A percentile compares a stretch with the other conserved stretches of the same genome.
Conservation (phyloP, 2,888 invertebrate genomes). For the Drosophila ustulata region DNA sequence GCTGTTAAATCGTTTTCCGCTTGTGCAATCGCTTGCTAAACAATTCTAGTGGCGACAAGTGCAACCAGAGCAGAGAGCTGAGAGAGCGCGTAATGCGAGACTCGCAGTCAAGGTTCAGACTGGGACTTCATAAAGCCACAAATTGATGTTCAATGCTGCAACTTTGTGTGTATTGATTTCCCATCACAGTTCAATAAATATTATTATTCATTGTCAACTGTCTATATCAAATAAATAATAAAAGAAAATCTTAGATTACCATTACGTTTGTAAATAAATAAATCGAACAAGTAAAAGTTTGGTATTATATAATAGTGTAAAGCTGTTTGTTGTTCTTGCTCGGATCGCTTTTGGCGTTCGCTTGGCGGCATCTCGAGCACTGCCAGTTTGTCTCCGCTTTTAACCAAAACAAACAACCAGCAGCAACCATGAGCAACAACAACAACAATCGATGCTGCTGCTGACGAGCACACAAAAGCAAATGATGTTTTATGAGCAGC, state of each 20-base stretch:
- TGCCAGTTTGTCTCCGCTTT: constrained; percentile 77
- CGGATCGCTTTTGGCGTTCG: constrained; percentile 40
- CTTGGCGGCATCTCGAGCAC: constrained; percentile 54
- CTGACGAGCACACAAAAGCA: constrained; percentile 67
- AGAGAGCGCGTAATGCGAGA: constrained; percentile 53
- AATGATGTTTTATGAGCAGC: constrained; percentile 81
- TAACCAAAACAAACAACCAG: constrained; percentile 64
- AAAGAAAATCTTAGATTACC: no score
- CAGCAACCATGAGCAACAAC: constrained; percentile 15
- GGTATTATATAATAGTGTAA: constrained; percentile 57
- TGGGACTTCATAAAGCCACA: constrained; percentile 53
- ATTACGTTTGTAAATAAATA: no score
- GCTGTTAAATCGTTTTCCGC: constrained; percentile 70
- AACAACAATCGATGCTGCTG: constrained; percentile 41
- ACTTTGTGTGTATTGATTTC: not conserved
- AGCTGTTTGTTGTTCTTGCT: constrained; percentile 33
- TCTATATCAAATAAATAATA: no score
- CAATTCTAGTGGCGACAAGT: constrained; percentile 63
- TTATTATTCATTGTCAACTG: no score
- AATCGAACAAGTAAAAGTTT: no score
- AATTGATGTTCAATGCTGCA: constrained; percentile 76
- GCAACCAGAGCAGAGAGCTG: constrained; percentile 53
- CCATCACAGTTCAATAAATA: no score
- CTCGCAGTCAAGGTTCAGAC: constrained; percentile 71
- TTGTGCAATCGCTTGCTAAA: constrained; percentile 77